These are phyloP conservation scores for Eristalis intricaria DNA, from an alignment of 2,888 invertebrate genomes.

Conservation along the genomic window DNA sequence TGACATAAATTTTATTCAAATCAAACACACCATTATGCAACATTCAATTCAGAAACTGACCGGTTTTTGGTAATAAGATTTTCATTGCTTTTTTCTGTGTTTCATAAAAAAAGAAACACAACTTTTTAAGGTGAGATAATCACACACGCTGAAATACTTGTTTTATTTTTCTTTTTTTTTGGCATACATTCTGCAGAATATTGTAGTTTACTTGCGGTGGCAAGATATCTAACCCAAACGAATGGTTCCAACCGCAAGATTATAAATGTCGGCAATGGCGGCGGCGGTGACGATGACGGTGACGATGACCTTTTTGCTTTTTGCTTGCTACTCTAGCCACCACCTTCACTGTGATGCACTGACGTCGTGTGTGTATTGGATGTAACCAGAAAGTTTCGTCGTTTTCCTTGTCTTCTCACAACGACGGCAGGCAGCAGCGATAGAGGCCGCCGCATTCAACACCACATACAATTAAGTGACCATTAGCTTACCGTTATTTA, in stretches of 20 bases:
- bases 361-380: constrained; percentile 21
- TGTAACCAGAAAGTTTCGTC: constrained; percentile 42
- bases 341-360: background rate
- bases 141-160: constrained; percentile 53
- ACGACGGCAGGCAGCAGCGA: background rate
- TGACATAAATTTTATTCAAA: constrained; percentile 62
- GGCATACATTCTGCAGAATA: background rate
- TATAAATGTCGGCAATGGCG: constrained; percentile 28
- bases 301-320: constrained; percentile 68
- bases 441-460: constrained; percentile 18
- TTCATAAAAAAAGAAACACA: constrained; percentile 8
- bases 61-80: constrained; percentile 44
- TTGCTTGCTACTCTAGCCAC: background rate
- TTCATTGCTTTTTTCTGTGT: constrained; percentile 18
- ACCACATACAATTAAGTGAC: constrained; percentile 55
- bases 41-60: constrained; percentile 63
- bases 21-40: constrained; percentile 60
- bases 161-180: constrained; percentile 45
- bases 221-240: constrained; percentile 26
- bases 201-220: constrained; percentile 9
- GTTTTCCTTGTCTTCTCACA: constrained; percentile 49
- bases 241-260: constrained; percentile 25
- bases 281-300: constrained; percentile 3
- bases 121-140: constrained; percentile 55
- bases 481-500: constrained; percentile 69